These are phyloP conservation scores for Trichonephila clavipes DNA, from an alignment of 1,140 invertebrate species.

Conservation along the genomic window DNA sequence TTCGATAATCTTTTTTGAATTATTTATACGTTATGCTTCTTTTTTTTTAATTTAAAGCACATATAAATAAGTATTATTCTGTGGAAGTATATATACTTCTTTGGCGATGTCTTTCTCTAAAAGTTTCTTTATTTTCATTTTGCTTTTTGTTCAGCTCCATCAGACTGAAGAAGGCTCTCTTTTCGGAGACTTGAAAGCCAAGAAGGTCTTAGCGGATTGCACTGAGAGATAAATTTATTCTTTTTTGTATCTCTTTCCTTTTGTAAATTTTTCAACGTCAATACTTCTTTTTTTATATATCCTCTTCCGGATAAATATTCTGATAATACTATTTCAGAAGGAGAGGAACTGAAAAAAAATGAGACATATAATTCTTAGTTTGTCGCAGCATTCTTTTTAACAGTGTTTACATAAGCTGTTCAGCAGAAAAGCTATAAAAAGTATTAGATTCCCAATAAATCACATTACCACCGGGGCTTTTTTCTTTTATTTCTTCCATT, in stretches of 20 bases:
- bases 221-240: constrained; percentile 51
- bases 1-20: not conserved
- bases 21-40: not conserved
- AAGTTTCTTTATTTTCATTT: constrained; percentile 6
- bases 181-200: not conserved
- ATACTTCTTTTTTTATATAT: constrained; percentile 26
- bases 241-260: constrained; percentile 39
- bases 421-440: constrained; percentile 73
- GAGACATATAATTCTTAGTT: constrained; percentile 69
- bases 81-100: not conserved
- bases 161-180: not conserved
- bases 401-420: constrained; percentile 74
- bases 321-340: constrained; percentile 62
- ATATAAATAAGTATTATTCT: not conserved
- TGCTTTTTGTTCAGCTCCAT: not conserved
- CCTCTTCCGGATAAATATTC: constrained; percentile 52
- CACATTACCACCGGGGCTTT: constrained; percentile 66
- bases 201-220: constrained; percentile 39
- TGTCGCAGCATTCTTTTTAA: constrained; percentile 73
- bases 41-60: not conserved
- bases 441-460: constrained; percentile 75
- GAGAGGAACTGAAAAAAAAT: constrained; percentile 35
- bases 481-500: constrained; percentile 12
- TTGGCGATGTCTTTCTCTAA: not conserved
- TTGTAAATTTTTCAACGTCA: constrained; percentile 72